Percentiles rank a stretch among this genome's conserved stretches.
phyloP scores from a whole-genome alignment of 2,888 invertebrate species.

The Scaptomyza parva region DNA sequence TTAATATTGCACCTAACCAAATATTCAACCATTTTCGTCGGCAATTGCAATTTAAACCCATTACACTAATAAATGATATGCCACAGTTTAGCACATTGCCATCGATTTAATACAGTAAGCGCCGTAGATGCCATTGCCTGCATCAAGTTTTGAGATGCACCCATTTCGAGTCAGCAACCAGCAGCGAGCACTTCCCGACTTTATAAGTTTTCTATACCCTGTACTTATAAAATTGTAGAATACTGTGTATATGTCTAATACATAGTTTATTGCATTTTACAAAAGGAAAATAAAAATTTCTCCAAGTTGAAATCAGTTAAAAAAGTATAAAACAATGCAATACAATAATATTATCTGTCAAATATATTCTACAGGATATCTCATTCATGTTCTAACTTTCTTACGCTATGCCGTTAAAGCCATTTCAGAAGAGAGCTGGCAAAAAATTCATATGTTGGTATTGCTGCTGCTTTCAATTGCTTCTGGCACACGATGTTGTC shows the following conservation, averaged over 20 bases:
- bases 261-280: too few relatives aligned
- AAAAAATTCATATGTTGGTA: slow-evolving; percentile 74
- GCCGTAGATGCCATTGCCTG: slow-evolving; percentile 22
- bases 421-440: slow-evolving; percentile 21
- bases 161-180: slow-evolving; percentile 37
- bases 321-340: too few relatives aligned
- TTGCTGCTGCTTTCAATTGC: slow-evolving; percentile 73
- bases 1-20: neutral
- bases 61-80: slow-evolving; percentile 71
- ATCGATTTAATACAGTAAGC: slow-evolving; percentile 59
- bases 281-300: too few relatives aligned
- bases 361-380: neutral
- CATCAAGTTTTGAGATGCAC: slow-evolving; percentile 44
- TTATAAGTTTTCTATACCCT: slow-evolving; percentile 25
- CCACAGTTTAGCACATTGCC: slow-evolving; percentile 58
- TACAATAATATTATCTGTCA: too few relatives aligned
- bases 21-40: slow-evolving; percentile 6
- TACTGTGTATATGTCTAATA: too few relatives aligned
- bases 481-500: slow-evolving; percentile 48
- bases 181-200: neutral
- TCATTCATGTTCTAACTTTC: too few relatives aligned
- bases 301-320: too few relatives aligned
- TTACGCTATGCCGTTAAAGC: slow-evolving; percentile 38
- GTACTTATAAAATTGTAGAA: neutral
- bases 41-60: slow-evolving; percentile 58